These are phyloP conservation scores for Harpegnathos saltator DNA, from an alignment of 1,140 invertebrate genomes.

Conservation along the genomic window DNA sequence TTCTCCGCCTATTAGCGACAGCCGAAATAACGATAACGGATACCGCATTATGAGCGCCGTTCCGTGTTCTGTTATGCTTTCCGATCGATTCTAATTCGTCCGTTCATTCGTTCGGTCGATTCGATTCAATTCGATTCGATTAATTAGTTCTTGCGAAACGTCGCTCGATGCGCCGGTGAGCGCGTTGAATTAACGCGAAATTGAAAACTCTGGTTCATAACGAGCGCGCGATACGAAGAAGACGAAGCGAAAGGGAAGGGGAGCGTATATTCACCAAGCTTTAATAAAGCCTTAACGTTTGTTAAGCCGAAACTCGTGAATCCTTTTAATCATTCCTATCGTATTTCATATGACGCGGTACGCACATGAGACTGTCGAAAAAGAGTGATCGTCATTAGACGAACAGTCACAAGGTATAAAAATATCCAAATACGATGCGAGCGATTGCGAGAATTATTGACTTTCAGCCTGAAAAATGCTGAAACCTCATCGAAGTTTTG, in stretches of 20 bases:
- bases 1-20: not conserved
- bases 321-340: too few species aligned
- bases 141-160: not conserved
- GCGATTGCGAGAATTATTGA: too few species aligned
- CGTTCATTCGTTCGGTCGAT: not conserved
- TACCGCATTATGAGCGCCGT: not conserved
- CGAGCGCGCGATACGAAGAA: not conserved
- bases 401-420: too few species aligned
- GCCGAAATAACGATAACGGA: not conserved
- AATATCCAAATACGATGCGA: too few species aligned
- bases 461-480: too few species aligned
- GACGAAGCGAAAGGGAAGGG: not conserved
- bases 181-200: not conserved
- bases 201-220: not conserved
- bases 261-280: not conserved
- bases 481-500: too few species aligned
- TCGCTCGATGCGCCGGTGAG: not conserved
- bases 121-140: not conserved
- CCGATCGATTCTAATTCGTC: slow-evolving; percentile 1
- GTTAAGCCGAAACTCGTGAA: too few species aligned
- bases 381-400: too few species aligned
- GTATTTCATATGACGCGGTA: too few species aligned
- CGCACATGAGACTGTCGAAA: too few species aligned
- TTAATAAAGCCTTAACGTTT: too few species aligned
- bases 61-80: not conserved